Evolutionary conservation across 2,888 invertebrate species (phyloP).

Genomic region (Nowickia ferox): DNA sequence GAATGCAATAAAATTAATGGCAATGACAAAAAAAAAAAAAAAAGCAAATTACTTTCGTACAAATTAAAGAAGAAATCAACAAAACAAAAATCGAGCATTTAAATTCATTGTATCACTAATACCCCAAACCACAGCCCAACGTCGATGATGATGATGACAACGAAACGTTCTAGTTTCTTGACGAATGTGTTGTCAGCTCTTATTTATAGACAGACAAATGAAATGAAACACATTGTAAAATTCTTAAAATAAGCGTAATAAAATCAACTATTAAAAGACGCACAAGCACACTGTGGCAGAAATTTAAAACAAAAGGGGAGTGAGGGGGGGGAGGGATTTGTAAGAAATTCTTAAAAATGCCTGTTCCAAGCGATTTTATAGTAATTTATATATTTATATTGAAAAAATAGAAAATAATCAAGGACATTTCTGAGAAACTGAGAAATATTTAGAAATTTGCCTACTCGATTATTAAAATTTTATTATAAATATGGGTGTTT

Average conservation of each 20-base stretch:
- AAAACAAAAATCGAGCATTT: conserved; percentile 50
- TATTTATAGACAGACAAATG: conserved; percentile 61
- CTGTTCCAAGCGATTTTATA: not conserved
- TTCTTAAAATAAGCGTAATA: conserved; percentile 3
- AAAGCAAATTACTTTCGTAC: conserved; percentile 21
- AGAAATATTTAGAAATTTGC: too few relatives aligned
- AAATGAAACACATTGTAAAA: conserved; percentile 32
- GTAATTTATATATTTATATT: not conserved
- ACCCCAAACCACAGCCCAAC: conserved; percentile 19
- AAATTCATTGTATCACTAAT: conserved; percentile 49
- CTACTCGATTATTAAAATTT: not conserved
- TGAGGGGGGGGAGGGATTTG: too few relatives aligned
- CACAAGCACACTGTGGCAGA: not conserved
- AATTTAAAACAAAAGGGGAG: too few relatives aligned
- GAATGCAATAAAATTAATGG: conserved; percentile 58
- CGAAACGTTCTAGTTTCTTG: conserved; percentile 58
- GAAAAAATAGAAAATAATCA: too few relatives aligned
- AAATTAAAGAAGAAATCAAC: conserved; percentile 37
- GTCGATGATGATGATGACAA: conserved; percentile 26
- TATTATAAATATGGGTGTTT: too few relatives aligned
- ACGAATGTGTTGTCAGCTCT: conserved; percentile 66
- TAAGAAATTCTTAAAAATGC: not conserved
- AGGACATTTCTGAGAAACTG: too few relatives aligned
- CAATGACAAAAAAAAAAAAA: conserved; percentile 1
- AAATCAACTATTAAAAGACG: conserved; percentile 3